Percentiles rank a stretch among this genome's conserved stretches.
Conservation (phyloP, 2,797 vertebrate species). For the Geotrypetes seraphini region DNA sequence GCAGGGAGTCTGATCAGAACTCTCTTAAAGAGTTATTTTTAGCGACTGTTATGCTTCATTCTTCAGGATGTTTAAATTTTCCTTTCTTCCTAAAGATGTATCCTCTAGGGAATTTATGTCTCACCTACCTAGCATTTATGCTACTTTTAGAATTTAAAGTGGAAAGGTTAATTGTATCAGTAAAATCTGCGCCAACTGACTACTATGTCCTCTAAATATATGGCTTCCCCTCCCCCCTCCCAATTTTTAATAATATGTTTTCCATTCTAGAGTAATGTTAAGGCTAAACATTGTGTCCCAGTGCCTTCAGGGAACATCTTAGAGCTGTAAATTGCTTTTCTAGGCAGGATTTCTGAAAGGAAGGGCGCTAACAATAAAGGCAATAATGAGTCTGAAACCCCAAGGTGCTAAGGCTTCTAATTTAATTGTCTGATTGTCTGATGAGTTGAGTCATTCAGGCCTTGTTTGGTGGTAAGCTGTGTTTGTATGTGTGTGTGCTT, state of each 20-base stretch:
- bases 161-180: conserved; percentile 40
- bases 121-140: conserved; percentile 30
- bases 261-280: conserved; percentile 28
- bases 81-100: conserved; percentile 16
- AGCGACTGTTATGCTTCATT: conserved; percentile 19
- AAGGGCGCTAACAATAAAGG: conserved; percentile 7
- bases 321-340: conserved; percentile 12
- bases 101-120: conserved; percentile 3
- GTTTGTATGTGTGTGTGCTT: too few relatives aligned
- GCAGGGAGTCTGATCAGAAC: conserved; percentile 17
- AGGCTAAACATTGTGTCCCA: conserved; percentile 23
- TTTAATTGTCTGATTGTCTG: not conserved
- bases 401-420: too few relatives aligned
- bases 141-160: conserved; percentile 32
- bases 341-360: conserved; percentile 3
- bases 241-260: conserved; percentile 31
- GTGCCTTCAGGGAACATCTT: conserved; percentile 3
- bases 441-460: not conserved
- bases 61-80: not conserved
- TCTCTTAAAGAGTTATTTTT: conserved; percentile 17
- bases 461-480: too few relatives aligned
- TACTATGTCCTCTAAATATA: conserved; percentile 20
- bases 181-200: conserved; percentile 38
- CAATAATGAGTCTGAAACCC: not conserved
- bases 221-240: conserved; percentile 38